Base-by-base conservation (phyloP, 2,113 vertebrate species). In the Siniperca knerii region DNA sequence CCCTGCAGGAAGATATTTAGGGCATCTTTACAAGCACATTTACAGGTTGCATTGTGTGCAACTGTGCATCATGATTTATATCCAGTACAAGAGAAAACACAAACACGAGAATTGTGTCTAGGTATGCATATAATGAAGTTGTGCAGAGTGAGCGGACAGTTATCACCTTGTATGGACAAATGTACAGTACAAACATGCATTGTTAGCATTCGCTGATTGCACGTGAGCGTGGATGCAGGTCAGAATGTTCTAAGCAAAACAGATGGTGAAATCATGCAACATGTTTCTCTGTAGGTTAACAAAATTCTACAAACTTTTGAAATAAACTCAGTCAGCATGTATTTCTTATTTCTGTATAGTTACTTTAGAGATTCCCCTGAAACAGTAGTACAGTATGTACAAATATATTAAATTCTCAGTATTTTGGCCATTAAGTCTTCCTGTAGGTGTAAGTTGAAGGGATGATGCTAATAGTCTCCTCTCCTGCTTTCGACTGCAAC, bases 191-290 rank as follows among this genome's bases (percentile, higher is more conserved):
- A 25, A 72, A 86, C 10, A 40, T 74, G 69, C 78, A 87, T 11
- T 3, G 73, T 62, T 69, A 44, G 83, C 83, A 75, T 78, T 82
- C 35, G 15, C 7, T 60, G 68, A 79, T 80, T 72, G 75, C 40
- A 81, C 35, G n/a, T 46, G 77, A 81, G 72, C 29, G 4, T 40
- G 29, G n/a, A 84, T 76, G 67, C 87, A 77, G 86, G 87, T 89
- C 85, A 88, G 55, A 64, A 8, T 84, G 82, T 92, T 87, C 87
- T 29, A 0, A 72, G 54, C 21, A 23, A 61, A 79, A 65, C 77
- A 85, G 84, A 86, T 82, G 82, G 76, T 9, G 54, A 75, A 76
- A 55, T 18, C 9, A 4, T 42, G 64, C 46, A 82, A 77, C 61
- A 65, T 60, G 54, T 35, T 75, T 13, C 35, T 64, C 12, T 62